Percentiles rank a stretch among this genome's conserved stretches.
These are phyloP conservation scores for Atta cephalotes DNA, from an alignment of 1,140 invertebrate genomes.

Conservation along the genomic window DNA sequence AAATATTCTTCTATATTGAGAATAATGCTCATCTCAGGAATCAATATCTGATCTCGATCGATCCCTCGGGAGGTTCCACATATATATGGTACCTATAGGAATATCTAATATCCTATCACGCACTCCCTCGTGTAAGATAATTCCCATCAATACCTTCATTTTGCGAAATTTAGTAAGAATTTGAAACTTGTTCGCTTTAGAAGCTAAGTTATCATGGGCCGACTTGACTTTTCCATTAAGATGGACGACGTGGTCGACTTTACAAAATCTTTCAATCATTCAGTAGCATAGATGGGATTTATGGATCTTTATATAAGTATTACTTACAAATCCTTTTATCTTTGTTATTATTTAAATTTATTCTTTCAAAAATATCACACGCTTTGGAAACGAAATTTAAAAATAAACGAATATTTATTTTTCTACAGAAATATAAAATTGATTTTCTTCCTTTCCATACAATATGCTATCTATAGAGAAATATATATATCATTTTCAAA, in stretches of 20 bases:
- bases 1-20: conserved; percentile 1
- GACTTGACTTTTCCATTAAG: conserved; percentile 19
- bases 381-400: background rate
- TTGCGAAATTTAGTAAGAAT: background rate
- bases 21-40: conserved; percentile 9
- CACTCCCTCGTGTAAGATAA: background rate
- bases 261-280: background rate
- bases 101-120: background rate
- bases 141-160: background rate
- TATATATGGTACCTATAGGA: background rate
- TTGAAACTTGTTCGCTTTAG: background rate
- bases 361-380: background rate
- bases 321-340: background rate
- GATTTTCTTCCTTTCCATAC: background rate
- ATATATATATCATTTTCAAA: background rate
- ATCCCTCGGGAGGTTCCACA: background rate
- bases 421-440: background rate
- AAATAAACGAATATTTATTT: background rate
- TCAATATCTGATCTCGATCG: background rate
- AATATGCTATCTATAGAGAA: background rate
- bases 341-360: background rate
- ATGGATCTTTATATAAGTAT: background rate
- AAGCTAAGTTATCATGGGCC: background rate
- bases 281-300: background rate
- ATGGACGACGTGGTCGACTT: background rate